Evolutionary conservation across 2,888 invertebrate species (phyloP).

Genomic region (Sepioteuthis lessoniana): DNA sequence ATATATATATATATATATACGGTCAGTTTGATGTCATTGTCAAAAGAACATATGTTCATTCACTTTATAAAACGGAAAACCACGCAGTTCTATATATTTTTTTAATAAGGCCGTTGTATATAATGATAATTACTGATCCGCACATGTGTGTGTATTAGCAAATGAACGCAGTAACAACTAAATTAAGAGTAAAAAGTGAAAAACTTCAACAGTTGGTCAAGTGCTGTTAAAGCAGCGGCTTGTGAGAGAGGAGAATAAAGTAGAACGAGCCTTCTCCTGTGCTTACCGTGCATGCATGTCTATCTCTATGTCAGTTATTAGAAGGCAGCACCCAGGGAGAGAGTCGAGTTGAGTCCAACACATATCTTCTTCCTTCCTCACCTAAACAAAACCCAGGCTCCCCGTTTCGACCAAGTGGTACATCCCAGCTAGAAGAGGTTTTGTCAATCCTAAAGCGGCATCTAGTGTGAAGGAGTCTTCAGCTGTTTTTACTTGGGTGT

Average conservation of each 20-base stretch:
- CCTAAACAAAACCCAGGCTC: neutral
- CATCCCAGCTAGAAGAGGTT: neutral
- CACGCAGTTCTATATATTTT: too few relatives aligned
- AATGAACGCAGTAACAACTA: too few relatives aligned
- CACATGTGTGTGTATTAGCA: too few relatives aligned
- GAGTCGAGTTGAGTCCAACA: neutral
- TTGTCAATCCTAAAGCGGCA: neutral
- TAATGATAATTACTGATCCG: too few relatives aligned
- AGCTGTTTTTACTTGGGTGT: neutral
- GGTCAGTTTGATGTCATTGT: too few relatives aligned
- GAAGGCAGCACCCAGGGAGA: neutral
- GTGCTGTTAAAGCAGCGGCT: neutral
- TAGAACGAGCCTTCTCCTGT: neutral
- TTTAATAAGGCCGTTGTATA: too few relatives aligned
- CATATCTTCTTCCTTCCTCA: neutral
- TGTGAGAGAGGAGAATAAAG: neutral
- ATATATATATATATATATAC: too few relatives aligned
- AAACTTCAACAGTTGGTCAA: neutral
- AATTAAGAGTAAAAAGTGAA: neutral
- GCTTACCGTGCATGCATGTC: neutral
- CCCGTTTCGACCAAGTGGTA: slow-evolving; percentile 24
- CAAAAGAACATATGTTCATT: too few relatives aligned
- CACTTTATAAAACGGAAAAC: too few relatives aligned
- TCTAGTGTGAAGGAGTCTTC: neutral
- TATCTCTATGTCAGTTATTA: neutral